phyloP scores from a whole-genome alignment of 2,113 vertebrate genomes.

The Parotia lawesii region DNA sequence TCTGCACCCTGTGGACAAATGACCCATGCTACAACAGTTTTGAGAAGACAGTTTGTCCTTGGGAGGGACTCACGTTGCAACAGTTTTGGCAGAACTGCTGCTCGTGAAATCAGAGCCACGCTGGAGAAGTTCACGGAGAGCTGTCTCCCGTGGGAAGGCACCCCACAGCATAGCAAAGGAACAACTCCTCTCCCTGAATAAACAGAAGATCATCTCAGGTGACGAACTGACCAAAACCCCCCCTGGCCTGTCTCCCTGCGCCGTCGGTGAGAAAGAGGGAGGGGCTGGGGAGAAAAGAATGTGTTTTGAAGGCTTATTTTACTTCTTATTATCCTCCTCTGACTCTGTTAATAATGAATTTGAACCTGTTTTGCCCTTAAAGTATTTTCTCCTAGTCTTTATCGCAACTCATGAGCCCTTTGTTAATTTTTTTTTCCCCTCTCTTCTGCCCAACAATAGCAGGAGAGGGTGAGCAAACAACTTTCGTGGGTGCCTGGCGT shows the following conservation, averaged over 20 bases:
- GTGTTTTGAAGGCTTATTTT: background rate
- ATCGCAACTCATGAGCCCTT: background rate
- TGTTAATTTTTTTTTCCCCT: background rate
- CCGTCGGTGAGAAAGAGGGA: background rate
- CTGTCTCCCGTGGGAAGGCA: background rate
- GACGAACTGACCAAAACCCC: background rate
- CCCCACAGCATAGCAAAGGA: background rate
- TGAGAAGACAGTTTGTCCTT: background rate
- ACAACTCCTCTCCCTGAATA: background rate
- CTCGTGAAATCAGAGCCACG: background rate
- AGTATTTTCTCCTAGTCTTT: background rate
- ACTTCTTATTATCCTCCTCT: background rate
- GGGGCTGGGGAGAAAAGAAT: background rate
- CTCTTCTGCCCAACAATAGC: background rate
- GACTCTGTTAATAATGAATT: background rate
- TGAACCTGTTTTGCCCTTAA: background rate
- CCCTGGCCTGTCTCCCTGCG: background rate
- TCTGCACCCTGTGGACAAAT: background rate
- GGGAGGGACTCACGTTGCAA: background rate
- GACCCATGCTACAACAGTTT: background rate
- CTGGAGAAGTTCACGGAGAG: background rate
- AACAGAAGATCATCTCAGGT: background rate
- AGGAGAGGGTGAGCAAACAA: background rate
- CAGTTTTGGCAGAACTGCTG: background rate
- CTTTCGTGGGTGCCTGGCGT: fast-evolving